phyloP scores from a whole-genome alignment of 2,888 invertebrate species.

The Nineta flava region DNA sequence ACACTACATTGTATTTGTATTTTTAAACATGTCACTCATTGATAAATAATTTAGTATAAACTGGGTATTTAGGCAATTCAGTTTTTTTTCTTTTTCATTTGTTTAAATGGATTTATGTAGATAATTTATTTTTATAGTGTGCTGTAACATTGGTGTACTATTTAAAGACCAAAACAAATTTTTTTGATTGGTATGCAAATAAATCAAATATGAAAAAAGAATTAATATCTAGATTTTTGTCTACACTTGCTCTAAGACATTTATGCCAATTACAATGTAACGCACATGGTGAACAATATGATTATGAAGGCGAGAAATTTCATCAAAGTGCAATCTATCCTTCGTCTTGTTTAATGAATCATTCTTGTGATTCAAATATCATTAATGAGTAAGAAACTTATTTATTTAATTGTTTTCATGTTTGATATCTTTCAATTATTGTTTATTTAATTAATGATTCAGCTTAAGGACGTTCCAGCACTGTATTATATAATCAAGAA shows the following conservation, averaged over 20 bases:
- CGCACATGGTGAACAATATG: constrained; percentile 44
- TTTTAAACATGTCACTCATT: not conserved
- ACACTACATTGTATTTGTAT: no score
- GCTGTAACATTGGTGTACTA: constrained; percentile 50
- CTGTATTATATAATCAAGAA: no score
- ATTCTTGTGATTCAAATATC: constrained; percentile 76
- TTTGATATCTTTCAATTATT: no score
- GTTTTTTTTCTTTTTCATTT: not conserved
- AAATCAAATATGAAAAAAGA: constrained; percentile 20
- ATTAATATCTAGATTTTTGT: constrained; percentile 36
- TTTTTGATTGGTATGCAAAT: constrained; percentile 36
- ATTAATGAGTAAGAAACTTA: constrained; percentile 40
- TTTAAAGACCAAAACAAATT: constrained; percentile 44
- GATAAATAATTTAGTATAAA: not conserved
- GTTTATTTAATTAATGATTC: no score
- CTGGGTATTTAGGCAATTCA: no score
- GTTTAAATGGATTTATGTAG: not conserved
- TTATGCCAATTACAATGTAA: constrained; percentile 69
- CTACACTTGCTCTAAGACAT: constrained; percentile 54
- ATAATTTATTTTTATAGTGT: constrained; percentile 31
- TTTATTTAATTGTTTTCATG: no score
- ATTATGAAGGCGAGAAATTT: not conserved
- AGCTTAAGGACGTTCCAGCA: no score
- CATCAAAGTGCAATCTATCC: constrained; percentile 63
- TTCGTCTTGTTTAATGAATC: constrained; percentile 80